Conservation (phyloP, 2,797 vertebrate genomes). For the Echiichthys vipera region DNA sequence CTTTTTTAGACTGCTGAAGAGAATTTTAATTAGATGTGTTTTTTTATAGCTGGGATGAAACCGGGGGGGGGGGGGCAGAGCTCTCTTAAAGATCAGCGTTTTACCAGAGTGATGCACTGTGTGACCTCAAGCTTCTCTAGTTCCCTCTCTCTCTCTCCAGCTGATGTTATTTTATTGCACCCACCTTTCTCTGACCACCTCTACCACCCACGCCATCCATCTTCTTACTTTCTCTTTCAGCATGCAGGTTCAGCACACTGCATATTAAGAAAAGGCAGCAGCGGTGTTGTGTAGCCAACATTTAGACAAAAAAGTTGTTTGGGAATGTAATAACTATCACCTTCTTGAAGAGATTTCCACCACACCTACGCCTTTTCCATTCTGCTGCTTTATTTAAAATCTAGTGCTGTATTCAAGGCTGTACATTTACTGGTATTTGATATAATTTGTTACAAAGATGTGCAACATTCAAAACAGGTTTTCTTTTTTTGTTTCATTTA, state of each 20-base stretch:
- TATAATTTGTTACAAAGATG: not conserved
- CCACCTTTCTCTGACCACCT: constrained; percentile 8
- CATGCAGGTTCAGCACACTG: constrained; percentile 16
- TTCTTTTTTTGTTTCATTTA: constrained; percentile 7
- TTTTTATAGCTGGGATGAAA: constrained; percentile 76
- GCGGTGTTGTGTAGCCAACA: constrained; percentile 9
- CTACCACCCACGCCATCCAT: not conserved
- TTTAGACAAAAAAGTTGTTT: constrained; percentile 33
- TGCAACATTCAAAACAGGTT: not conserved
- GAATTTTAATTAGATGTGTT: constrained; percentile 79
- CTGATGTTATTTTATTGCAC: constrained; percentile 23
- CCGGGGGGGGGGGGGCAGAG: constrained; percentile 44
- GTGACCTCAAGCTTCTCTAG: constrained; percentile 51
- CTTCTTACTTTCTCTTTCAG: not conserved
- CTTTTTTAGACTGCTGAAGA: constrained; percentile 56
- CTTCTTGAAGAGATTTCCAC: constrained; percentile 5
- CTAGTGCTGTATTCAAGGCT: not conserved
- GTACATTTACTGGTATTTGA: constrained; percentile 9
- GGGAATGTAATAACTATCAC: constrained; percentile 2
- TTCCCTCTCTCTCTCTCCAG: constrained; percentile 10
- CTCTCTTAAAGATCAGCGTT: constrained; percentile 61
- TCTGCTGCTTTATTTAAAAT: constrained; percentile 25
- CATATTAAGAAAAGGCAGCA: constrained; percentile 7
- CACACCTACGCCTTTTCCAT: constrained; percentile 1
- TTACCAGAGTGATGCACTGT: constrained; percentile 32